phyloP scores from a whole-genome alignment of 2,888 invertebrate genomes.

The Nomada ferruginata region DNA sequence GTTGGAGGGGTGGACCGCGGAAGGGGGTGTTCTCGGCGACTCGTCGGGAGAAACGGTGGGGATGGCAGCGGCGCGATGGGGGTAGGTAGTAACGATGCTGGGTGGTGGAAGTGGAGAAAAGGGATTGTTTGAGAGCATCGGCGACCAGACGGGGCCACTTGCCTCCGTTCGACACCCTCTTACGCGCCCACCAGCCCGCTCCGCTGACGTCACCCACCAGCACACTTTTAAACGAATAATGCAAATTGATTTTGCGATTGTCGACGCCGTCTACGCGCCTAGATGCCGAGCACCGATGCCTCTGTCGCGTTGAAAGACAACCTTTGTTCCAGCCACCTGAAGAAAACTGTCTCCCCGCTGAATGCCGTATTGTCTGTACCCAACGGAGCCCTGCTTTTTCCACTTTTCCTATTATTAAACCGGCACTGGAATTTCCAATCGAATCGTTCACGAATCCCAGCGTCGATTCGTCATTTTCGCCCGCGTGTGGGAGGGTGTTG shows the following conservation, averaged over 20 bases:
- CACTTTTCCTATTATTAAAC: neutral
- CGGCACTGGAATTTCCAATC: neutral
- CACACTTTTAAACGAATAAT: conserved; percentile 80
- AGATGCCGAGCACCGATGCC: conserved; percentile 49
- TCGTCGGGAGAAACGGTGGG: conserved; percentile 83
- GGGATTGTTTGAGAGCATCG: conserved; percentile 74
- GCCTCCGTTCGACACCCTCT: conserved; percentile 79
- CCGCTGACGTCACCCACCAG: conserved; percentile 75
- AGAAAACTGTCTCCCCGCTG: conserved; percentile 2
- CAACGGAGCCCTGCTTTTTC: conserved; percentile 1
- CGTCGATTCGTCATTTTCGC: neutral
- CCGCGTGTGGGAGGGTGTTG: neutral
- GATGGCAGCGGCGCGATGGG: conserved; percentile 74
- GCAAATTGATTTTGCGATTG: conserved; percentile 81
- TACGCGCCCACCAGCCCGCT: conserved; percentile 64
- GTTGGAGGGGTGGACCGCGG: conserved; percentile 83
- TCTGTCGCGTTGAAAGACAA: conserved; percentile 21
- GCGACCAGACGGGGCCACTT: conserved; percentile 74
- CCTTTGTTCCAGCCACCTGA: conserved; percentile 31
- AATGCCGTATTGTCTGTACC: neutral
- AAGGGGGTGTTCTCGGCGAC: conserved; percentile 84
- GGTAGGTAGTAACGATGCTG: conserved; percentile 80
- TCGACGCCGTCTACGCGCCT: conserved; percentile 58
- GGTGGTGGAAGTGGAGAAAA: conserved; percentile 76
- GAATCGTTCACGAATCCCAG: neutral